Evolutionary conservation across 2,113 vertebrate species (phyloP).

Genomic region (Geococcyx californianus): DNA sequence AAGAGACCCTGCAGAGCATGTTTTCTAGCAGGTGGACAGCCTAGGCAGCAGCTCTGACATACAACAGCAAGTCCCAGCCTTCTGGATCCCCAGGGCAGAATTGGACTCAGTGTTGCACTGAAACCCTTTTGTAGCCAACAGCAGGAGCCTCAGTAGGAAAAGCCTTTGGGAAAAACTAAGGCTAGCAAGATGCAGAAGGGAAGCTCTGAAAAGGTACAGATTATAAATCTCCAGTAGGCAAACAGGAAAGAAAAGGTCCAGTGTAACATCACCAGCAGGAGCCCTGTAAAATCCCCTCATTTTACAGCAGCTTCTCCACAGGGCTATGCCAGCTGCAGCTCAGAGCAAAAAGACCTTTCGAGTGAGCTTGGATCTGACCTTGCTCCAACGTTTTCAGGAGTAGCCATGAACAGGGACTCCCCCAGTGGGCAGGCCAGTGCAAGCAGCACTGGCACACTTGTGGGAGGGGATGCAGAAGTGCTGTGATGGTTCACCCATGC

Average conservation of each 20-base stretch:
- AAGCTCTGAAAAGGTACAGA: not conserved
- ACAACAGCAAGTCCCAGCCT: not conserved
- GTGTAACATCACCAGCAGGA: not conserved
- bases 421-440: accelerated
- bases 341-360: not conserved
- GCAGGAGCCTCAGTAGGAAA: not conserved
- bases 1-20: not conserved
- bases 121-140: not conserved
- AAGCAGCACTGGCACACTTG: not conserved
- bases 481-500: no score
- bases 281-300: not conserved
- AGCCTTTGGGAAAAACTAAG: not conserved
- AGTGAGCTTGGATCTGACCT: not conserved
- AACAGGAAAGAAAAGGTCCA: not conserved
- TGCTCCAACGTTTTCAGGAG: not conserved
- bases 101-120: not conserved
- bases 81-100: not conserved
- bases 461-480: no score
- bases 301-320: not conserved
- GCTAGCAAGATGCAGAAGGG: not conserved
- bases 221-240: not conserved
- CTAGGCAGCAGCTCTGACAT: not conserved
- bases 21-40: not conserved
- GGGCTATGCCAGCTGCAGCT: not conserved
- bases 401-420: not conserved